These are phyloP conservation scores for Cuniculus paca DNA, from an alignment of 2,797 vertebrate species.

Conservation along the genomic window DNA sequence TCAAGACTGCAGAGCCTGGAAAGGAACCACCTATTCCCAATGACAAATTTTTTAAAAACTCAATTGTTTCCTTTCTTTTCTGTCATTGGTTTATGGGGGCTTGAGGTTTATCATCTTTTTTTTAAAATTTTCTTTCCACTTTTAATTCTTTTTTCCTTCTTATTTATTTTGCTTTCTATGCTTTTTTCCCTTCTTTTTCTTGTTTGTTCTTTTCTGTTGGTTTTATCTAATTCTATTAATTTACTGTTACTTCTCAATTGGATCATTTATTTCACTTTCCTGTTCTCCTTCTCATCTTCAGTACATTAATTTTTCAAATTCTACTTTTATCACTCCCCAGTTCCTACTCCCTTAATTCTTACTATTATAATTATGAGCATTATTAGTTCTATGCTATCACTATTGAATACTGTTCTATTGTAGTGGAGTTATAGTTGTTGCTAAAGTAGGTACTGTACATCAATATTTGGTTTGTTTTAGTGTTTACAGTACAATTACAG, in stretches of 20 bases:
- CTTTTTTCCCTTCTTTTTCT: not conserved
- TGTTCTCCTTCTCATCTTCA: not conserved
- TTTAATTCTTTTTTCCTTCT: not conserved
- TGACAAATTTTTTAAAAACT: not conserved
- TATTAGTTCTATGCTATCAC: not conserved
- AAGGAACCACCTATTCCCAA: not conserved
- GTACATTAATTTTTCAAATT: not conserved
- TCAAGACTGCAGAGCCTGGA: not conserved
- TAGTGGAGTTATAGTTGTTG: not conserved
- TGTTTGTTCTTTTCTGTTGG: not conserved
- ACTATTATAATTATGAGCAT: not conserved
- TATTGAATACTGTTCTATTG: not conserved
- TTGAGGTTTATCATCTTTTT: not conserved
- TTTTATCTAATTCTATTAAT: not conserved
- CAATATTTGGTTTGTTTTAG: not conserved
- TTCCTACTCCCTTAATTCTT: not conserved
- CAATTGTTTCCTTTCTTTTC: not conserved
- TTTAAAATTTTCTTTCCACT: not conserved
- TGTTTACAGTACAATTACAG: not conserved
- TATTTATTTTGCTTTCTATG: not conserved
- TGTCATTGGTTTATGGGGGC: not conserved
- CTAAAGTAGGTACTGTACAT: not conserved
- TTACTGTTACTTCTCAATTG: not conserved
- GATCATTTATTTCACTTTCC: not conserved
- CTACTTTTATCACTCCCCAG: not conserved